Evolutionary conservation across 2,113 vertebrate genomes (phyloP).

Genomic region (Telmatochromis brachygnathus): DNA sequence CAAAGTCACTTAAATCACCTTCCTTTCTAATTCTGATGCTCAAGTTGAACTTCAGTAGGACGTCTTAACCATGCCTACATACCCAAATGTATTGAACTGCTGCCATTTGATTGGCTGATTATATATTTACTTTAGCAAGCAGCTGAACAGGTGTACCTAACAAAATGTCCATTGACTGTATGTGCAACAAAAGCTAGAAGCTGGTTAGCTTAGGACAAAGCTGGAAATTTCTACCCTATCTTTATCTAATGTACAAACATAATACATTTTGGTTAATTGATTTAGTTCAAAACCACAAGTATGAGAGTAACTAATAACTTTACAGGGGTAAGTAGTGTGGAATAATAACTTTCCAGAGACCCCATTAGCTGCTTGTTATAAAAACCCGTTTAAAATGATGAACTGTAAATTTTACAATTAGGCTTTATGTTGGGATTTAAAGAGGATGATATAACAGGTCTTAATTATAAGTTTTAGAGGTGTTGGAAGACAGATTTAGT

Average conservation of each 20-base stretch:
- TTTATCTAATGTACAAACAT: not conserved
- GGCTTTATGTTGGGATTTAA: not conserved
- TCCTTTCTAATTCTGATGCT: not conserved
- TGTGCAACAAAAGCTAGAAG: not conserved
- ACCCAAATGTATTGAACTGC: not conserved
- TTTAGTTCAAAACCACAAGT: not conserved
- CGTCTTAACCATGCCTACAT: not conserved
- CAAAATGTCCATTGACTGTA: not conserved
- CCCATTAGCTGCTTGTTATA: not conserved
- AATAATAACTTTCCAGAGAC: not conserved
- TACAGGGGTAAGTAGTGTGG: not conserved
- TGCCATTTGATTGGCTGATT: not conserved
- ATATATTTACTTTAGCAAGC: not conserved
- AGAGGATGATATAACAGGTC: not conserved
- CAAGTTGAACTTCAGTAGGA: not conserved
- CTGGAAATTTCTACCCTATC: not conserved
- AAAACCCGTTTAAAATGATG: not conserved
- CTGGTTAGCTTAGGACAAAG: not conserved
- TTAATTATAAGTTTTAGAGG: not conserved
- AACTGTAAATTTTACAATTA: not conserved
- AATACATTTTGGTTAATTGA: not conserved
- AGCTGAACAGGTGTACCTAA: not conserved
- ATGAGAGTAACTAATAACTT: not conserved
- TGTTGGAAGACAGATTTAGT: not conserved
- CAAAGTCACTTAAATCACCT: not conserved